phyloP scores from a whole-genome alignment of 2,888 invertebrate genomes.

The Leptinotarsa haldemani region DNA sequence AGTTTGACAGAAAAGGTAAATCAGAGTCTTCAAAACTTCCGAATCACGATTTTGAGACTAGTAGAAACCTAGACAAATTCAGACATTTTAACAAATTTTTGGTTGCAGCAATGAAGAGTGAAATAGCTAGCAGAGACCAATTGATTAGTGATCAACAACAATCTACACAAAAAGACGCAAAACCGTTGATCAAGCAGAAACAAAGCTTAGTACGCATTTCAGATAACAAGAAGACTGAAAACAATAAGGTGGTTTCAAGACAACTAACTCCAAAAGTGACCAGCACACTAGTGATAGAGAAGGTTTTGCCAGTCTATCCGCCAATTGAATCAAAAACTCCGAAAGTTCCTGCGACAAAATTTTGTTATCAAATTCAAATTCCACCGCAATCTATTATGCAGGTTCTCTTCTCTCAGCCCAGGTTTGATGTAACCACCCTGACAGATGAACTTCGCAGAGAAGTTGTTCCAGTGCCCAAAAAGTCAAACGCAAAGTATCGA shows the following conservation, averaged over 20 bases:
- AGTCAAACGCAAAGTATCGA: background rate
- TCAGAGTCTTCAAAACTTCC: background rate
- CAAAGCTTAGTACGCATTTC: background rate
- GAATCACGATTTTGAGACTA: background rate
- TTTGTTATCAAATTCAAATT: constrained; percentile 14
- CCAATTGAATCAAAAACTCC: background rate
- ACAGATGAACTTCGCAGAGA: background rate
- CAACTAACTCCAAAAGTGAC: background rate
- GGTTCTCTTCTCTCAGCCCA: constrained; percentile 3
- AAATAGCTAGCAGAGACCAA: background rate
- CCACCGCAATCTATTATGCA: background rate
- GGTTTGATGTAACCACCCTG: background rate
- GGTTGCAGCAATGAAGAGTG: constrained; percentile 5
- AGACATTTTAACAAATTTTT: constrained; percentile 18
- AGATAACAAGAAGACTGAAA: background rate
- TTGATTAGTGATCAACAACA: background rate
- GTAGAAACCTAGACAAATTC: background rate
- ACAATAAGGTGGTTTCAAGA: background rate
- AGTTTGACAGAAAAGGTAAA: background rate
- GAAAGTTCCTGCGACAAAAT: background rate
- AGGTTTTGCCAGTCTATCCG: background rate
- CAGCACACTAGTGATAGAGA: background rate
- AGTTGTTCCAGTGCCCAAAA: background rate
- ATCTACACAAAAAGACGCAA: background rate
- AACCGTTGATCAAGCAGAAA: background rate